Evolutionary conservation across 2,797 vertebrate genomes (phyloP), one percentile per base, ranked within the genome.

Genomic region (Sorex maritimensis): DNA sequence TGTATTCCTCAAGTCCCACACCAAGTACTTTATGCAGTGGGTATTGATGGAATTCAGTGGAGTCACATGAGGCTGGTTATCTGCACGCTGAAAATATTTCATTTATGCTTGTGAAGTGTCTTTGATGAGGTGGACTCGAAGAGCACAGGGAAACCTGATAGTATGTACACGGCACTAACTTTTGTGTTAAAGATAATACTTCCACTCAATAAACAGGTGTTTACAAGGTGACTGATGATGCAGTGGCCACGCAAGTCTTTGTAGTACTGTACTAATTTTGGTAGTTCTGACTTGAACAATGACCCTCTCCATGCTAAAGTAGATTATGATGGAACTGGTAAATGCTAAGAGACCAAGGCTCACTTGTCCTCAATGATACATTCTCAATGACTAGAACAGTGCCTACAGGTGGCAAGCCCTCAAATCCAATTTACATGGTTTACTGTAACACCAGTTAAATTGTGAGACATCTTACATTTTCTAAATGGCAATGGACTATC

Each of bases 71-170:
- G 55, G 74, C n/a, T 87, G 63, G 81, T 90, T n/a, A 52, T 89
- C 41, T 83, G 73, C 84, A 28, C 67, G 86, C 74, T 88, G 28
- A 65, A 81, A 95, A 86, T 63, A 30, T 73, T 92, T 80, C 65
- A 21, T 73, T 55, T 55, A 55, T 55, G 52, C 52, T 55, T 55
- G 52, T 55, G 52, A 55, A 55, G 52, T 80, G 83, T 74, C 21
- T 24, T 68, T 21, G 38, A 69, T 67, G 79, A 30, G 41, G 28
- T 34, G n/a, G 17, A 74, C 21, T 93, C 30, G 88, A 28, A 79
- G 23, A 88, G 28, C 58, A 79, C 28, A 84, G 58, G 86, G 77
- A 74, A 88, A 81, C 5, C 78, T 80, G 17, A 52, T 30, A 58
- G 26, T 71, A 61, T 72, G 73, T 73, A 85, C 55, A 89, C 19